Evolutionary conservation across 2,888 invertebrate species (phyloP).

Genomic region (Pimpla rufipes): DNA sequence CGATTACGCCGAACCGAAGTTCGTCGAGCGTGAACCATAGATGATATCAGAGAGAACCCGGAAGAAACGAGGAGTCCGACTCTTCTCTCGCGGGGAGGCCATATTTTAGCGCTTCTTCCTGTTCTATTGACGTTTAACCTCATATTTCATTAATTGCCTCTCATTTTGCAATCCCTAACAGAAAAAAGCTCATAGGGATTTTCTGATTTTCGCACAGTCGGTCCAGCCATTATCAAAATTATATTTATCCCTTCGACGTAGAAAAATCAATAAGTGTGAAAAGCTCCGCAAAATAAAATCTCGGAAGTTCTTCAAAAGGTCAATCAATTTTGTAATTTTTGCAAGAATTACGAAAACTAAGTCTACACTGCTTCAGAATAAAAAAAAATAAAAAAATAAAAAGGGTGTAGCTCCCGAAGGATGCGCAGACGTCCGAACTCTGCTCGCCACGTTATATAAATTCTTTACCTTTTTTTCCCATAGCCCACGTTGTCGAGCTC

Average conservation of each 20-base stretch:
- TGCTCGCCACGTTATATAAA: not conserved
- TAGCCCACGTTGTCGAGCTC: constrained; percentile 97
- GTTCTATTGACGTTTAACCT: not conserved
- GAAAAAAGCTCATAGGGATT: not conserved
- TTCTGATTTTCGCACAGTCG: too few species aligned
- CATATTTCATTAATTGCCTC: not conserved
- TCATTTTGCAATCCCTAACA: not conserved
- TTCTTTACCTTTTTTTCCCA: constrained; percentile 96
- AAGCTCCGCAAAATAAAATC: too few species aligned
- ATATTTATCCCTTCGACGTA: too few species aligned
- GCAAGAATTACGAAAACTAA: not conserved
- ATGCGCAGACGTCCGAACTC: too few species aligned
- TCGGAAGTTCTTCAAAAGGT: not conserved
- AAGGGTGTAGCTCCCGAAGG: not conserved
- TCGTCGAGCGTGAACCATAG: constrained; percentile 60
- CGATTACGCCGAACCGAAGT: constrained; percentile 56
- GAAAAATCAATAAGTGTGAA: too few species aligned
- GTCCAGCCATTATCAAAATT: too few species aligned
- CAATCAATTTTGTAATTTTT: not conserved
- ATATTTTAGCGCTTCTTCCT: not conserved
- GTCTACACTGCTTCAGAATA: not conserved
- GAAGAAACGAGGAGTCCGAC: constrained; percentile 43
- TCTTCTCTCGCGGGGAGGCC: not conserved
- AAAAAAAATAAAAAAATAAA: not conserved
- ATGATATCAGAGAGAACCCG: constrained; percentile 59